Base-by-base conservation (phyloP, 2,888 invertebrate genomes). In the Cyclophora albipunctata region DNA sequence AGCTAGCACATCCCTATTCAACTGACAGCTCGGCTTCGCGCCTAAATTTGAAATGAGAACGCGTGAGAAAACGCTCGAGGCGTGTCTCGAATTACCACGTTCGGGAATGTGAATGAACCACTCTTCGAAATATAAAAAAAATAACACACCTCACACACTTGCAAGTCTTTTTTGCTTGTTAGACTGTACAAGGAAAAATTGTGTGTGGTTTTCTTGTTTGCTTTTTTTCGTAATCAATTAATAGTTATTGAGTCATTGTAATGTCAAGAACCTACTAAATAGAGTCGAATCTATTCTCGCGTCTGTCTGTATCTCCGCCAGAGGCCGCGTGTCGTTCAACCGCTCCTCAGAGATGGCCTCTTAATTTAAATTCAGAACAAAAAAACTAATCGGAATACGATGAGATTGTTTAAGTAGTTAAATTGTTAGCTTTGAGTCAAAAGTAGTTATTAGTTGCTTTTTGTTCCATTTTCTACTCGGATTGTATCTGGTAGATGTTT, bases 11-110 rank as follows among this genome's bases (percentile, higher is more conserved):
- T 67, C 66, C 57, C 64, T 64, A 62, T 54, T 52, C 57, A 63
- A 59, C 64, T 71, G 76, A 73, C 75, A 73, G 69, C 54, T 67
- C 65, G 62, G 64, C 66, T 81, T 81, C 75, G 80, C 81, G 81
- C 79, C 78, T 69, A 81, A 84, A 78, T 81, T 79, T 63, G 67
- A 82, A 83, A 77, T 73, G 70, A 70, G 80, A 77, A 74, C 75
- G 78, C 82, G 84, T 83, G 86, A 78, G 84, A 85, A 81, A 76
- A 61, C 69, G 75, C 81, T 73, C 63, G 73, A 65, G 75, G 75
- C 74, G 59, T 64, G 68, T 62, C 66, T 77, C 74, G 68, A 75
- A 75, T 82, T 77, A 78, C 78, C 64, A 65, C 67, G 67, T 69
- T 65, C 72, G 68, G 64, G 74, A 76, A 81, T 75, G 71, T 75